Evolutionary conservation across 2,888 invertebrate species (phyloP).

Genomic region (Flabesymbios commensalis): DNA sequence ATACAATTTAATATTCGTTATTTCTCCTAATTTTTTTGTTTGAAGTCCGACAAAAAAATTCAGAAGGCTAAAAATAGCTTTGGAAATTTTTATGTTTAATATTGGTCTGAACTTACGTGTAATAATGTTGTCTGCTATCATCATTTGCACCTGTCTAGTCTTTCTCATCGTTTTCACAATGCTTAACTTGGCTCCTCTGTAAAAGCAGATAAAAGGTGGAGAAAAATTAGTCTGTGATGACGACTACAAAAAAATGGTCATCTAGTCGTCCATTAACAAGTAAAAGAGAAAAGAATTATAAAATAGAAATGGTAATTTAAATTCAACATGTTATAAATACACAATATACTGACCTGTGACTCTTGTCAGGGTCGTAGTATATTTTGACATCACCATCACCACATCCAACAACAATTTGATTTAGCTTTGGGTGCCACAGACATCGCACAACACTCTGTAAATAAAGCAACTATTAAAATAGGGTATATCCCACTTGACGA

Average conservation of each 20-base stretch:
- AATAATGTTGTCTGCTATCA: conserved; percentile 89
- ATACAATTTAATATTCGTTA: neutral
- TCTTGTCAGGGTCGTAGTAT: conserved; percentile 85
- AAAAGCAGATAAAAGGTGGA: conserved; percentile 37
- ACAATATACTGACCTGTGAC: conserved; percentile 65
- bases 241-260: too few species aligned
- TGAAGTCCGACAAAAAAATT: neutral
- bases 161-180: conserved; percentile 43
- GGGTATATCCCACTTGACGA: too few species aligned
- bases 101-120: conserved; percentile 70
- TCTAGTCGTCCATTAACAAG: too few species aligned
- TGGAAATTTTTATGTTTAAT: too few species aligned
- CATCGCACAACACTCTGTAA: conserved; percentile 75
- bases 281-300: too few species aligned
- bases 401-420: conserved; percentile 91
- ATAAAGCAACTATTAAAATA: too few species aligned
- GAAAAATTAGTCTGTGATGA: too few species aligned
- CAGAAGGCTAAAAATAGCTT: too few species aligned
- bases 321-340: too few species aligned
- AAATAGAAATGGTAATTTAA: too few species aligned
- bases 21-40: neutral
- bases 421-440: conserved; percentile 96
- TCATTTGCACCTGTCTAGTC: conserved; percentile 72
- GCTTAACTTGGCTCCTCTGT: conserved; percentile 61
- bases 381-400: conserved; percentile 88